These are phyloP conservation scores for Gymnothorax javanicus DNA, from an alignment of 2,797 vertebrate species.

Conservation along the genomic window DNA sequence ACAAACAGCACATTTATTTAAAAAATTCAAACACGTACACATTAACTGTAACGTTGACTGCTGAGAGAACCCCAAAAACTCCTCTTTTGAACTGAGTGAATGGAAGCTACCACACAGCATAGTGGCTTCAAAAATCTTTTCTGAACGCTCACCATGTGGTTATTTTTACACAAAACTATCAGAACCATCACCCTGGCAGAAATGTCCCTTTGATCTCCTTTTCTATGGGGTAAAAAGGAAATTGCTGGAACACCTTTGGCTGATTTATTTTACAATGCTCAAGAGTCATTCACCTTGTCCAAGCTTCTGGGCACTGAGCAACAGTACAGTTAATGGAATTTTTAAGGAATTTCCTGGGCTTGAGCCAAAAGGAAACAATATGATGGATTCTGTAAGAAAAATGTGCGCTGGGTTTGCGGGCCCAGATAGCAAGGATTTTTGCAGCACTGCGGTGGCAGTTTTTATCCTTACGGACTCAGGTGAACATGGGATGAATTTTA, in stretches of 20 bases:
- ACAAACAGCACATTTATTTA: too few relatives aligned
- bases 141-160: background rate
- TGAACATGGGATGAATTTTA: background rate
- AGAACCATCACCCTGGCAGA: background rate
- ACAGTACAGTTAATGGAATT: background rate
- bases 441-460: background rate
- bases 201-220: background rate
- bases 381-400: background rate
- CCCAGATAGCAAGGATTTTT: slow-evolving; percentile 1
- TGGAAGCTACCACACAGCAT: too few relatives aligned
- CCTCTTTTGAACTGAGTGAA: too few relatives aligned
- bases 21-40: too few relatives aligned
- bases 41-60: too few relatives aligned
- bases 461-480: background rate
- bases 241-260: background rate
- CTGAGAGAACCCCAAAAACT: too few relatives aligned
- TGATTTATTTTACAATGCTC: background rate
- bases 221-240: background rate
- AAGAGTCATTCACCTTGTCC: background rate
- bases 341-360: background rate
- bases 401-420: background rate
- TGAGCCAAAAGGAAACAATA: background rate
- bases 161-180: background rate
- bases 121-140: background rate
- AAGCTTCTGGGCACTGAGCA: background rate